A percentile compares a stretch with the other conserved stretches of the same genome.
phyloP scores from a whole-genome alignment of 2,888 invertebrate genomes.

The Seira musarum region DNA sequence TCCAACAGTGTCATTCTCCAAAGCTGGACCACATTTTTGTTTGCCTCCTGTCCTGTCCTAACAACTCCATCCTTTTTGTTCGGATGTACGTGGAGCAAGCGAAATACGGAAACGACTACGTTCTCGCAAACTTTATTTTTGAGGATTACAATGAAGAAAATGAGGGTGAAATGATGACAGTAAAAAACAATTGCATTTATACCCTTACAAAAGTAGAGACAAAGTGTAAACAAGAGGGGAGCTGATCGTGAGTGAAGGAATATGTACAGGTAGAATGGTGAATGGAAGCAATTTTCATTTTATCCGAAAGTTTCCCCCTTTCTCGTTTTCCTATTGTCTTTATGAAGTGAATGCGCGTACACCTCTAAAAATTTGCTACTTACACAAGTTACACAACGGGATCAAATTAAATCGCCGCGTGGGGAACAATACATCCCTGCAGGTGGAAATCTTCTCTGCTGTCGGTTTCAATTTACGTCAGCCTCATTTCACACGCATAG shows the following conservation, averaged over 20 bases:
- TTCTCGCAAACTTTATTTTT: not conserved
- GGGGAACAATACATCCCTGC: constrained; percentile 54
- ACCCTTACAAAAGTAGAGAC: not conserved
- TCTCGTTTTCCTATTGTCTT: not conserved
- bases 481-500: constrained; percentile 33
- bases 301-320: not conserved
- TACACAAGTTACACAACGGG: constrained; percentile 30
- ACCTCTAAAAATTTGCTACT: constrained; percentile 13
- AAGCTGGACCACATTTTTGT: constrained; percentile 29
- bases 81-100: too few relatives aligned
- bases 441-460: constrained; percentile 44
- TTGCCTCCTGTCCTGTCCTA: too few relatives aligned
- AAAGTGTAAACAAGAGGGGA: not conserved
- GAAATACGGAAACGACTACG: not conserved
- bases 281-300: not conserved
- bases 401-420: constrained; percentile 60
- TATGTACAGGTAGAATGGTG: not conserved
- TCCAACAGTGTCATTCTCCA: constrained; percentile 41
- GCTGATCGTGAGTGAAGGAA: not conserved
- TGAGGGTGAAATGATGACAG: not conserved
- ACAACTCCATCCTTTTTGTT: too few relatives aligned
- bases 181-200: too few relatives aligned
- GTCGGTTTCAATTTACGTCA: constrained; percentile 60
- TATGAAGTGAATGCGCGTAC: constrained; percentile 22
- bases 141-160: constrained; percentile 1